Evolutionary conservation across 2,888 invertebrate species (phyloP), one percentile per base, ranked within the genome.

Genomic region (Amorpha juglandis): DNA sequence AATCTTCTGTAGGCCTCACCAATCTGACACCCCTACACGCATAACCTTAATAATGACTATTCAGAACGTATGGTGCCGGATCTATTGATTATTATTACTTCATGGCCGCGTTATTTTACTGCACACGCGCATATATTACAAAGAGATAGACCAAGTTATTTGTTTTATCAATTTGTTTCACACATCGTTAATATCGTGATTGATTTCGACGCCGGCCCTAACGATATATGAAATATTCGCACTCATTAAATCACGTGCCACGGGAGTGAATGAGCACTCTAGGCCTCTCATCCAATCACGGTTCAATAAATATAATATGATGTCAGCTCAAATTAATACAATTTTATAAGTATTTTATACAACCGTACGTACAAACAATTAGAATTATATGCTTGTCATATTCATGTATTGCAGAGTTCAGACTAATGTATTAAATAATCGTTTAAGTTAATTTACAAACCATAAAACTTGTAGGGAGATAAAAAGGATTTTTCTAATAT

Each of bases 151-250:
- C 71, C 73, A 77, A 78, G 77, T 82, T 82, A 82, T 84, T 80
- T 83, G 82, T 80, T 80, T 81, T 82, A 88, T 84, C 87, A 84
- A 84, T 88, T 88, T 90, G 87, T 90, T 90, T 91, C 80, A 87
- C 88, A 86, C 87, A 84, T 87, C 87, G 85, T 90, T 90, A 91
- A 90, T 90, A 90, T 85, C 85, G 83, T 89, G 89, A 91, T 91
- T 90, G 91, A 91, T 91, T 88, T 87, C 88, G 83, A 85, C 82
- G 85, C 85, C 81, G 83, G 83, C 88, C 86, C 86, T 87, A 89
- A 90, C 89, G 90, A 91, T 88, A 90, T 89, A 88, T 90, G 88
- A 90, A 91, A 91, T 87, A 88, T 90, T 90, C 88, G 80, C 88
- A 86, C 86, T 91, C 90, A 92, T 92, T 91, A 91, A 89, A 88